Evolutionary conservation across 37 sponge, comb jelly and placozoan genomes (phyloP), one percentile per base, ranked within the genome.

Genomic region (Chondrilla cf. caribensis): DNA sequence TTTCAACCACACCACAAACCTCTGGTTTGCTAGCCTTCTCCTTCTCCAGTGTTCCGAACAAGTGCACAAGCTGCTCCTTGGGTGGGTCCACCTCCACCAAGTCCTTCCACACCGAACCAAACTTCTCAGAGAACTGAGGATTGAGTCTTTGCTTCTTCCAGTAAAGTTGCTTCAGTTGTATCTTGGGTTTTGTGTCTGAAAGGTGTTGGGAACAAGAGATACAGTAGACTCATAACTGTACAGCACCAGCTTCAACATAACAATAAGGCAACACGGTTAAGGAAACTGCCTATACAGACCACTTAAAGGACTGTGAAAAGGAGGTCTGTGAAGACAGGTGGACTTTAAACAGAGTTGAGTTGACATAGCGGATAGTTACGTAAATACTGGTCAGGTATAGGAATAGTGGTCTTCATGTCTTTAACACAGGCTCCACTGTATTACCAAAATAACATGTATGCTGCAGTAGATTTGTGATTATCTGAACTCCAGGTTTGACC

Each of bases 21-120:
- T 47, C 51, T 47, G 11, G 9, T 47, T 47, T 47, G 6, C 11
- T 47, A 11, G 51, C 6, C 11, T 47, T 65, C 60, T 58, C 26
- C 7, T 4, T 77, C 55, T 84, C 79, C 38, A 77, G 43, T 44
- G 64, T 77, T 47, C 62, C 70, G 77, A 93, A 93, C 47, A 93
- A 80, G 40, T 86, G 71, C 1, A 65, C 42, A 79, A 87, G 83
- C 22, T 44, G 80, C 8, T 89, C 90, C 26, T 81, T 73, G 19
- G 89, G 86, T 8, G 86, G 79, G 51, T 87, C 94, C 32, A 89
- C 87, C 36, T 81, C 70, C 36, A 79, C 80, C 54, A 93, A 76
- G n/a, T 86, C 86, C 58, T 73, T 84, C 94, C 94, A 93, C 32
- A 93, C 82, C 65, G 77, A 80, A 6, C 84, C 76, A 18, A 25